Evolutionary conservation across 2,888 invertebrate species (phyloP), one percentile per base, ranked within the genome.

Genomic region (Andrena haemorrhoa): DNA sequence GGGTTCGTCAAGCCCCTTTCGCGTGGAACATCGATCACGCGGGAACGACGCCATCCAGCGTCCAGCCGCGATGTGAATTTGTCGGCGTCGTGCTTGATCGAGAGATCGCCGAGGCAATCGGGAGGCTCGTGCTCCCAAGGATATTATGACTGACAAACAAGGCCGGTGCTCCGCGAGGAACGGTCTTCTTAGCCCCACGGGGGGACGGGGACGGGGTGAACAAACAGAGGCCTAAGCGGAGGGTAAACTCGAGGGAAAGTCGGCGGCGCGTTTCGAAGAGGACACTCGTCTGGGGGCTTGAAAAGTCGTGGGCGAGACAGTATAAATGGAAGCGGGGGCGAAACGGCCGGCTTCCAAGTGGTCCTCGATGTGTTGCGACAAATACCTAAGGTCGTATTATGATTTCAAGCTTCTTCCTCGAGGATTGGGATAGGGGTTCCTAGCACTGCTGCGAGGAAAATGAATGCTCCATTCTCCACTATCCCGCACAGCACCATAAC

Each of bases 111-210:
- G 16, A 23, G 23, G 10, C 10, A 26, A 56, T 20, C 51, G 35
- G 12, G 26, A 23, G 41, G 53, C 49, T 69, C 58, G 47, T 78
- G 60, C 72, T 87, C 53, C 56, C 74, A 6, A 33, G 64, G 75
- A 79, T 80, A 87, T 87, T 87, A 85, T 85, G 72, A 84, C 49
- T 73, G 86, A 70, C 83, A 80, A 87, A 87, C 78, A 87, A 70
- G 78, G 53, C 63, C 71, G 56, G 35, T 12, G 64, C 12, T 26
- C 10, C 56, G 80, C 29, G 69, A 63, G 68, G 56, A 41, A 41
- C 33, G 60, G 49, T 41, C 56, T 68, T 64, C 66, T 70, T 70
- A 68, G 64, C 31, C 60, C 33, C 26, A 70, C 56, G 68, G 33
- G 69, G 69, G 63, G 41, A 0, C 49, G 65, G 63, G 63, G 64